Percentiles rank a stretch among this genome's conserved stretches.
Evolutionary conservation across 2,113 vertebrate genomes (phyloP).

Genomic region (Lutjanus erythropterus): DNA sequence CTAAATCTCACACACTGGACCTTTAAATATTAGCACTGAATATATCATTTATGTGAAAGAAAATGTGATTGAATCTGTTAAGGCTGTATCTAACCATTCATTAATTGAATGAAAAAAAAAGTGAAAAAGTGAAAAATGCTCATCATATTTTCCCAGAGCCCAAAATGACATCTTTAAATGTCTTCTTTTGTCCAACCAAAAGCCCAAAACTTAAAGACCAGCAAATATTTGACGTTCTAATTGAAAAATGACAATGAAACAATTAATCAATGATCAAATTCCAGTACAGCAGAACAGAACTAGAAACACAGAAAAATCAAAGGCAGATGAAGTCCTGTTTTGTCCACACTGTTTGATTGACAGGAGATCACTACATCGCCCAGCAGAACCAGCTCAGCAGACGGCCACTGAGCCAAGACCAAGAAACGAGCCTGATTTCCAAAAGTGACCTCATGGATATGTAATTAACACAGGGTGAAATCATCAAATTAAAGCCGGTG

Average conservation of each 20-base stretch:
- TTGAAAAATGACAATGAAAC: no score
- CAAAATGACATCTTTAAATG: no score
- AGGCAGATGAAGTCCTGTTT: not conserved
- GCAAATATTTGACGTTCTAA: no score
- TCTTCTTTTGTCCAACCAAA: no score
- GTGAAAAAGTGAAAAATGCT: no score
- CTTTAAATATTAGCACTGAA: not conserved
- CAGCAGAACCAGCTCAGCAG: not conserved
- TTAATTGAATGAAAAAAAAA: no score
- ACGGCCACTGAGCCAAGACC: constrained; percentile 5
- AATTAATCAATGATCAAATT: no score
- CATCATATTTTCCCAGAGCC: no score
- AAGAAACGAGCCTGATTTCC: constrained; percentile 1
- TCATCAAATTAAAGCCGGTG: constrained; percentile 5
- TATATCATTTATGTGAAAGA: not conserved
- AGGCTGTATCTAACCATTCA: no score
- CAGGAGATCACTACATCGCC: constrained; percentile 6
- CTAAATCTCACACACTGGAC: no score
- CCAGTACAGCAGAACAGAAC: not conserved
- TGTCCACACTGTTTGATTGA: not conserved
- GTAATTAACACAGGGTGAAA: constrained; percentile 36
- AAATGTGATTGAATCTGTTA: not conserved
- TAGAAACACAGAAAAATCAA: not conserved
- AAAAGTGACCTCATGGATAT: constrained; percentile 28
- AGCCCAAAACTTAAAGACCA: no score